phyloP scores from a whole-genome alignment of 2,888 invertebrate species.

The Agrotis ipsilon region DNA sequence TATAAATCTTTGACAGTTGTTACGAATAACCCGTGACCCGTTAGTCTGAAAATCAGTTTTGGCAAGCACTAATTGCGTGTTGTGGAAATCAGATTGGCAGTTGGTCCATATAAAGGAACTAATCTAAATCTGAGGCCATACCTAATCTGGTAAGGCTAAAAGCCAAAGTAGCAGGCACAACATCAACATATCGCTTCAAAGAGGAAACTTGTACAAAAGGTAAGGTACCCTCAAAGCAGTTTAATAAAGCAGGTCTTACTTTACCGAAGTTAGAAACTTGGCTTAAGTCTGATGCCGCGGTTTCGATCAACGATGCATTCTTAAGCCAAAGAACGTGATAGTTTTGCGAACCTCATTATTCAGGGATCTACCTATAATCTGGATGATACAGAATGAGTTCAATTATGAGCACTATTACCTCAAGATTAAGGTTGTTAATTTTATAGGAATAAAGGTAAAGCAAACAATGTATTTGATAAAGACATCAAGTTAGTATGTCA shows the following conservation, averaged over 20 bases:
- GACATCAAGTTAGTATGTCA: not conserved
- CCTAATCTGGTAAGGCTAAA: no score
- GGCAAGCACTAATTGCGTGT: no score
- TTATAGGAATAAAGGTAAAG: not conserved
- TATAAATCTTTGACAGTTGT: no score
- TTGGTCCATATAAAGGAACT: no score
- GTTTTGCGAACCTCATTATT: slow-evolving; percentile 47
- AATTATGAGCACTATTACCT: not conserved
- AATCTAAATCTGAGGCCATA: no score
- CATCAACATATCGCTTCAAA: slow-evolving; percentile 12
- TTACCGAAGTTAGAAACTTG: slow-evolving; percentile 67
- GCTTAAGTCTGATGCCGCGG: slow-evolving; percentile 51
- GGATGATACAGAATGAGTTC: slow-evolving; percentile 9
- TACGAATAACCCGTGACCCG: no score
- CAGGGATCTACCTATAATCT: slow-evolving; percentile 11
- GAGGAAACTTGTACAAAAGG: slow-evolving; percentile 31
- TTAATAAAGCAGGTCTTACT: slow-evolving; percentile 67
- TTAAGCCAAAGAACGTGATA: slow-evolving; percentile 49
- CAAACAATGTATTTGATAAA: slow-evolving; percentile 24
- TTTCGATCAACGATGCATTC: slow-evolving; percentile 63
- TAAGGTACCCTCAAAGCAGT: slow-evolving; percentile 67
- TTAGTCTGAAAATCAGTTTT: no score
- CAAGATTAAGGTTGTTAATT: not conserved
- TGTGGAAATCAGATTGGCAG: no score
- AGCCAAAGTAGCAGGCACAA: slow-evolving; percentile 5